Conservation (phyloP, 2,888 invertebrate genomes). For the Lucinisca nassula region DNA sequence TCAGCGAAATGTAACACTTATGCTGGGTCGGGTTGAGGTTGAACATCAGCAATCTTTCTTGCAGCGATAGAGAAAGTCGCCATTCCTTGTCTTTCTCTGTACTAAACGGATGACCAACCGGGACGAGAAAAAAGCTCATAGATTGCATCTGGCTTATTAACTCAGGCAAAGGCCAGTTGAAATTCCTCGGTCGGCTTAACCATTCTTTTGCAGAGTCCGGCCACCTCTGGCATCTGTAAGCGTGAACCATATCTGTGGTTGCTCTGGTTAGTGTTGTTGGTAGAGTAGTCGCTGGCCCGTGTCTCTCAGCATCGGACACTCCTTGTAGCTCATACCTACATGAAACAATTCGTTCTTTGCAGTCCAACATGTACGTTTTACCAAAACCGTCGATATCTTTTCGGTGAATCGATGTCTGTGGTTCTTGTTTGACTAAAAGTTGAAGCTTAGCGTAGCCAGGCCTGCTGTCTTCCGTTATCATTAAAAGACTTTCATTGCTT, state of each 20-base stretch:
- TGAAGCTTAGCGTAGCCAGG: constrained; percentile 1
- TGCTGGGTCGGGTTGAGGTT: background rate
- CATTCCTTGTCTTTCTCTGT: background rate
- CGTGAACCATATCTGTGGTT: background rate
- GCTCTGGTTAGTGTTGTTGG: background rate
- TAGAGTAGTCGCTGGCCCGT: background rate
- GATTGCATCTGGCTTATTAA: background rate
- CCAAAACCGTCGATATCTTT: background rate
- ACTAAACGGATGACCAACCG: background rate
- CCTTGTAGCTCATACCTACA: background rate
- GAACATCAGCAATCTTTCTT: background rate
- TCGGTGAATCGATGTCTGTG: background rate
- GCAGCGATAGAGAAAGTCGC: background rate
- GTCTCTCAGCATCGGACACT: background rate
- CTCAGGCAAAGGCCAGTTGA: constrained; percentile 7
- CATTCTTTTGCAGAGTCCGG: background rate
- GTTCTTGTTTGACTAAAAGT: background rate
- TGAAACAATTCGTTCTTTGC: background rate
- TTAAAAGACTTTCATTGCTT: background rate
- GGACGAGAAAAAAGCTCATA: background rate
- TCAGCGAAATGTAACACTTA: constrained; percentile 5
- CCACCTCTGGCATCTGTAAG: background rate
- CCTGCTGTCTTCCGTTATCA: background rate
- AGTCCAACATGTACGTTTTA: background rate
- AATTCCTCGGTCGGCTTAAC: background rate